Evolutionary conservation across 2,888 invertebrate genomes (phyloP).

Genomic region (Spialia ferax): DNA sequence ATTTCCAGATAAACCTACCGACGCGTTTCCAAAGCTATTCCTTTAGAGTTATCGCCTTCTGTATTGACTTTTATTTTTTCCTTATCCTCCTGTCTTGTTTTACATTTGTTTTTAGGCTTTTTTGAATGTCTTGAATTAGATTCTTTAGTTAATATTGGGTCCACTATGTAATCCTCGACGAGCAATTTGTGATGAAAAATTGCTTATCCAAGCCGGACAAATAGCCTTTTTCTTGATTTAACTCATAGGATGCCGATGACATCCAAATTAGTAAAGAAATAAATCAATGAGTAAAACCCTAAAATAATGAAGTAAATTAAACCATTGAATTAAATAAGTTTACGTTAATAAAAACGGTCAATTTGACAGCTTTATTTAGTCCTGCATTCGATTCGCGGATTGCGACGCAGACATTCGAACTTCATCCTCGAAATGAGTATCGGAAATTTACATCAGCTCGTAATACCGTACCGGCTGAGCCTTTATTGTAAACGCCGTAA

Average conservation of each 20-base stretch:
- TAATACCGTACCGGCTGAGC: constrained; percentile 82
- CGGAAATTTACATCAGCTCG: constrained; percentile 85
- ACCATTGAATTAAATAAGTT: neutral
- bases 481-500: constrained; percentile 86
- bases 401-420: constrained; percentile 77
- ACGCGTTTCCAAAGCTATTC: constrained; percentile 70
- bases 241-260: too few species aligned
- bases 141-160: too few species aligned
- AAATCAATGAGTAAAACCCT: too few species aligned
- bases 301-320: constrained; percentile 34
- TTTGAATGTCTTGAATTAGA: too few species aligned
- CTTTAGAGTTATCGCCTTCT: constrained; percentile 71
- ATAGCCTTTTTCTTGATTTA: too few species aligned
- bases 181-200: too few species aligned
- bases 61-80: constrained; percentile 63
- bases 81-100: too few species aligned
- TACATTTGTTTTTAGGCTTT: too few species aligned
- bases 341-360: neutral
- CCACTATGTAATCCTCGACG: too few species aligned
- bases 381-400: constrained; percentile 53
- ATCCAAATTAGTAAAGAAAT: neutral
- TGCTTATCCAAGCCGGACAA: too few species aligned
- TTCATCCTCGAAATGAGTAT: constrained; percentile 84
- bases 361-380: constrained; percentile 20
- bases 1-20: constrained; percentile 50